These are phyloP conservation scores for Craniophora ligustri DNA, from an alignment of 2,888 invertebrate genomes.

Conservation along the genomic window DNA sequence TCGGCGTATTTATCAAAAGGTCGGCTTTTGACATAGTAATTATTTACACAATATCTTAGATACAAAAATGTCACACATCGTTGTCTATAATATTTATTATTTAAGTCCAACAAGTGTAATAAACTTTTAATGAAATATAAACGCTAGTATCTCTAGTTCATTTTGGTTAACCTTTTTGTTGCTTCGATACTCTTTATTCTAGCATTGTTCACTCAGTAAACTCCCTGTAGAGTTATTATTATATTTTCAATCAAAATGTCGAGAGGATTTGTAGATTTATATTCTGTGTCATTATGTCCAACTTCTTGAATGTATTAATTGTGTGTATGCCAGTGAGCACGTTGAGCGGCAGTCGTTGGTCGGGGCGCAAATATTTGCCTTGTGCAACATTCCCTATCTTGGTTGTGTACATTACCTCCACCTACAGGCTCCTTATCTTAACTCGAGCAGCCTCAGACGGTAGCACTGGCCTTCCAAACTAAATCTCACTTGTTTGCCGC, in stretches of 20 bases:
- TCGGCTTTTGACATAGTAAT: slow-evolving; percentile 30
- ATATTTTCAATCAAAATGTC: too few species aligned
- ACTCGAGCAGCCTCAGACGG: slow-evolving; percentile 66
- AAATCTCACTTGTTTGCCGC: slow-evolving; percentile 71
- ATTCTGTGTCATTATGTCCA: slow-evolving; percentile 1
- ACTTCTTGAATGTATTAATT: slow-evolving; percentile 47
- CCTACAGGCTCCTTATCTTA: slow-evolving; percentile 75
- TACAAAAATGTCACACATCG: slow-evolving; percentile 37
- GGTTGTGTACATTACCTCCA: slow-evolving; percentile 74
- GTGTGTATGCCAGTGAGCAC: slow-evolving; percentile 49
- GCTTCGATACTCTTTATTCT: too few species aligned
- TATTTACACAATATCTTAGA: slow-evolving; percentile 41
- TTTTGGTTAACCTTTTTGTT: too few species aligned
- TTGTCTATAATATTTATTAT: slow-evolving; percentile 34
- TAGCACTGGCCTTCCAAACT: slow-evolving; percentile 66
- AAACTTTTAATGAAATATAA: too few species aligned
- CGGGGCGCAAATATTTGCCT: slow-evolving; percentile 74
- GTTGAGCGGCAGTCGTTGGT: slow-evolving; percentile 48
- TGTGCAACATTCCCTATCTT: slow-evolving; percentile 75
- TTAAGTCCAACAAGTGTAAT: too few species aligned
- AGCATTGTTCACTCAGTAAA: too few species aligned
- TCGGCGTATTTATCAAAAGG: slow-evolving; percentile 36
- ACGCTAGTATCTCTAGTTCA: too few species aligned
- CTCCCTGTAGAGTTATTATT: too few species aligned
- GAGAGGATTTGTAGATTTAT: background rate